Percentiles rank a stretch among this genome's conserved stretches.
Evolutionary conservation across 1,140 invertebrate species (phyloP).

Genomic region (Bombus soroeensis): DNA sequence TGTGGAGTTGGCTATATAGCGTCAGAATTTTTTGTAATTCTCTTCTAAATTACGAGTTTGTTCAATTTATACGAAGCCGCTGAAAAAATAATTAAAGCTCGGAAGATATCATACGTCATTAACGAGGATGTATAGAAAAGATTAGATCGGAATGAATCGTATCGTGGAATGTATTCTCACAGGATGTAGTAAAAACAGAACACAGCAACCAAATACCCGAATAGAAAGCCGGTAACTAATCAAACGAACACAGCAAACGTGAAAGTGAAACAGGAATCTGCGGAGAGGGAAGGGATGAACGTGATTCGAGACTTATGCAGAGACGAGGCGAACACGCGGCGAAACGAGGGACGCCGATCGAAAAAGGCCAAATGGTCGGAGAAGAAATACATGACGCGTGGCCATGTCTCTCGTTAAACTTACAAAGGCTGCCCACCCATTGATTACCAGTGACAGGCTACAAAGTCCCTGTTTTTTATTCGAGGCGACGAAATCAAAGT

Average conservation of each 20-base stretch:
- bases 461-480: slow-evolving; percentile 42
- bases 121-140: background rate
- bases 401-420: slow-evolving; percentile 22
- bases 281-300: background rate
- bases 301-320: slow-evolving; percentile 24
- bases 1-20: background rate
- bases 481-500: slow-evolving; percentile 30
- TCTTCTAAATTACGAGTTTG: background rate
- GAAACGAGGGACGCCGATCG: background rate
- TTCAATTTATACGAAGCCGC: background rate
- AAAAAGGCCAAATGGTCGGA: background rate
- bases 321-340: slow-evolving; percentile 11
- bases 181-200: background rate
- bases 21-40: background rate
- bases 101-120: background rate
- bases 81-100: background rate
- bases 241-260: slow-evolving; percentile 16
- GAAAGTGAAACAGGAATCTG: background rate
- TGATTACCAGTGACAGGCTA: slow-evolving; percentile 44
- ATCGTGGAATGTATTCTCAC: background rate
- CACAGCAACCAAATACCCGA: background rate
- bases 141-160: background rate
- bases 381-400: slow-evolving; percentile 12
- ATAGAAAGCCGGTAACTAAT: background rate
- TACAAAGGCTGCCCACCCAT: slow-evolving; percentile 35